Evolutionary conservation across 2,797 vertebrate species (phyloP).

Genomic region (Peromyscus nudipes): DNA sequence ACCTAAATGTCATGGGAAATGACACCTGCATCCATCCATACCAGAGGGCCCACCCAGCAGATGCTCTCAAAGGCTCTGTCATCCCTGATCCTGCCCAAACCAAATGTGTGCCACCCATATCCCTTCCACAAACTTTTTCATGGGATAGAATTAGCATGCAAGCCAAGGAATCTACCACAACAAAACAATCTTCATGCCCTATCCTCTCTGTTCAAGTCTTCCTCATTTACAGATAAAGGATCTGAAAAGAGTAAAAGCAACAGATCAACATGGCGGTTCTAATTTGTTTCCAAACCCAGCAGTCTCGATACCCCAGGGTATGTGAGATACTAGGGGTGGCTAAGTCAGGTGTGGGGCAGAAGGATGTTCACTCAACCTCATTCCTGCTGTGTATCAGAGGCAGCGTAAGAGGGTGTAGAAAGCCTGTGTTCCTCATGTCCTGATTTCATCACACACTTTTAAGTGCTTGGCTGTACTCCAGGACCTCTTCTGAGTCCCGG

Average conservation of each 20-base stretch:
- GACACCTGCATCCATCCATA: background rate
- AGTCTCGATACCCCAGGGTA: background rate
- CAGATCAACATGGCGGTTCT: background rate
- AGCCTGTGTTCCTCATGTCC: background rate
- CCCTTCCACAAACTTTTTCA: background rate
- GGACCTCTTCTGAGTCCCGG: background rate
- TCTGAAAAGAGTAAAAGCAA: conserved; percentile 21
- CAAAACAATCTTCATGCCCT: background rate
- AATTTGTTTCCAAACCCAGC: conserved; percentile 14
- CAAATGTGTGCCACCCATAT: background rate
- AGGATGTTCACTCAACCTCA: background rate
- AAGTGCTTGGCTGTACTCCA: background rate
- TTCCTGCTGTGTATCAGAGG: background rate
- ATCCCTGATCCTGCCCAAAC: background rate
- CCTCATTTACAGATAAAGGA: background rate
- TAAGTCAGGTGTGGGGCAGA: conserved; percentile 8
- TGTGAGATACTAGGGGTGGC: background rate
- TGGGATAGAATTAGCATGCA: background rate
- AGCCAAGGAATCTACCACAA: background rate
- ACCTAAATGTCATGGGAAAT: background rate
- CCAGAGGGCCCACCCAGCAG: background rate
- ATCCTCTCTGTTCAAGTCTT: background rate
- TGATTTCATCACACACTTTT: background rate
- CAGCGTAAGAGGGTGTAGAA: background rate
- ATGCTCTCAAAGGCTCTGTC: background rate